A percentile compares a stretch with the other conserved stretches of the same genome.
phyloP scores from a whole-genome alignment of 1,140 invertebrate genomes.

The Anoplolepis gracilipes region DNA sequence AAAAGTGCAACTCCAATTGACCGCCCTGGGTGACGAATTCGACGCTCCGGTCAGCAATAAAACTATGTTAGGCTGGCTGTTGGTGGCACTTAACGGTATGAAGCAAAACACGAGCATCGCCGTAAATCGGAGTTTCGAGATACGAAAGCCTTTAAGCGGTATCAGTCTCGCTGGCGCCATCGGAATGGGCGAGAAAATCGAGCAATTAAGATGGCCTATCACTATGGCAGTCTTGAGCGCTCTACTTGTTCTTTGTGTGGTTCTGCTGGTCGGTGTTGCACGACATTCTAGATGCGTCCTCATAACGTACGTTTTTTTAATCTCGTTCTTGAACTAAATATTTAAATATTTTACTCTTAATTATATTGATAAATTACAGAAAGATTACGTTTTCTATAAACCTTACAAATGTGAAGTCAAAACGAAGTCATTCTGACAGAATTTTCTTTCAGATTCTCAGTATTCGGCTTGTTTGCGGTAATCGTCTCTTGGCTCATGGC shows the following conservation, averaged over 20 bases:
- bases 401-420: background rate
- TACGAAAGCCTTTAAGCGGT: constrained; percentile 89
- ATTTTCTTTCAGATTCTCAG: constrained; percentile 88
- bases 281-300: constrained; percentile 93
- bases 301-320: constrained; percentile 89
- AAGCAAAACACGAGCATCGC: constrained; percentile 90
- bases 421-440: constrained; percentile 3
- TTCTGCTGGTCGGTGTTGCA: constrained; percentile 93
- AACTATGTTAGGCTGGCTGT: constrained; percentile 89
- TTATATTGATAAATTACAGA: background rate
- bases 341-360: background rate
- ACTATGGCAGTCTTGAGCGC: constrained; percentile 92
- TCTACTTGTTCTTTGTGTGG: constrained; percentile 92
- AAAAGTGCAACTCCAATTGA: constrained; percentile 89
- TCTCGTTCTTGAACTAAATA: background rate
- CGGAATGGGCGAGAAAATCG: constrained; percentile 86
- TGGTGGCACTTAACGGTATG: constrained; percentile 89
- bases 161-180: constrained; percentile 88
- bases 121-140: constrained; percentile 90
- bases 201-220: constrained; percentile 91
- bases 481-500: constrained; percentile 96
- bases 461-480: constrained; percentile 95
- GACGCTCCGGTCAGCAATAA: constrained; percentile 91
- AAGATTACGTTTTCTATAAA: background rate
- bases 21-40: constrained; percentile 90